Base-by-base conservation (phyloP, 2,113 vertebrate genomes). In the Brachyistius frenatus region DNA sequence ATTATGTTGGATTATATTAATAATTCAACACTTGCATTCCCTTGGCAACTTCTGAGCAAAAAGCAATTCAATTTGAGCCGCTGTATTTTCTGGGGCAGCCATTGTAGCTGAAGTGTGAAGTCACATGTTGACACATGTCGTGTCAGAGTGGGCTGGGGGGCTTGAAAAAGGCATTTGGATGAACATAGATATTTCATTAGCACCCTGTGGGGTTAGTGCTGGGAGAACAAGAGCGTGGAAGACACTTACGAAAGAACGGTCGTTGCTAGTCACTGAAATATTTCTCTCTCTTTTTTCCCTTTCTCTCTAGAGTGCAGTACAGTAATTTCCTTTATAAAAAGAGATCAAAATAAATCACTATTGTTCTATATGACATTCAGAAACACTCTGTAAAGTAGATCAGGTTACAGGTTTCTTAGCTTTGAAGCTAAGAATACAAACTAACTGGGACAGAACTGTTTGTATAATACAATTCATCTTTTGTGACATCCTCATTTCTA, bases 121-220 rank as follows among this genome's bases (percentile, higher is more conserved):
- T 96, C 95, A 94, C 95, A 94, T 95, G 95, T 95, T 94, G 94
- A 95, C 95, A 91, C 83, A 83, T 93, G 90, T 91, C 91, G 91
- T 86, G 85, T 95, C 93, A 91, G 87, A 92, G 93, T 94, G 91
- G 88, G 94, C 94, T 90, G 55, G 78, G 93, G 95, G 96, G 96
- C 93, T 95, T 92, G 94, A 93, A 95, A 94, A 95, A 91, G 93
- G 95, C 95, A 94, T 96, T 96, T 95, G 94, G 93, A 94, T 84
- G 94, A 96, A 95, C 95, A 96, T 96, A 95, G 96, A 95, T 96
- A 95, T 98, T 97, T 96, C 96, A 97, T 97, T 96, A 96, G 94
- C 95, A 95, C 96, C 96, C 96, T 94, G 93, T 94, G 94, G 96
- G 95, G 93, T 94, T 95, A 89, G 90, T 93, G 91, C 88, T 88